phyloP scores from a whole-genome alignment of 1,140 invertebrate species.

The Pseudomyrmex flavicornis region DNA sequence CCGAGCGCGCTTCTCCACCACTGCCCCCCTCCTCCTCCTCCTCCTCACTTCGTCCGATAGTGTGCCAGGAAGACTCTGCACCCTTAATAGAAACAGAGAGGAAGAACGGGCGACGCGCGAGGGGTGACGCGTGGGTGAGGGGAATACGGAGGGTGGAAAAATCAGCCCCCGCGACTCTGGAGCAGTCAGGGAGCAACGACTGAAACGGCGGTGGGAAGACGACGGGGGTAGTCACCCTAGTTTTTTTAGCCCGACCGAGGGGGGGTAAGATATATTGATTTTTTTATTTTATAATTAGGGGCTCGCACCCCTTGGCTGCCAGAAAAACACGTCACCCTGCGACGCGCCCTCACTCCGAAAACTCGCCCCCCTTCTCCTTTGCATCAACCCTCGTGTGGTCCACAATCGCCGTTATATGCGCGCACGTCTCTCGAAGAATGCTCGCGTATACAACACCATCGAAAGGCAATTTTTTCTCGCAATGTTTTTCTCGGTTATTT shows the following conservation, averaged over 20 bases:
- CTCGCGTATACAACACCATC: constrained; percentile 19
- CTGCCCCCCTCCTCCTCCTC: neutral
- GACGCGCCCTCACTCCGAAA: neutral
- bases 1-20: constrained; percentile 28
- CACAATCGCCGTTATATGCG: constrained; percentile 21
- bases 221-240: constrained; percentile 81
- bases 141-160: constrained; percentile 54
- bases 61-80: constrained; percentile 29
- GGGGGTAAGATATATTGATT: constrained; percentile 86
- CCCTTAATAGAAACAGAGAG: constrained; percentile 50
- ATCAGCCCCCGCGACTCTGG: constrained; percentile 75
- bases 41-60: constrained; percentile 2
- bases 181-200: constrained; percentile 74
- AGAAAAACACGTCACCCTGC: constrained; percentile 83
- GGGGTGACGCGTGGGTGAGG: neutral
- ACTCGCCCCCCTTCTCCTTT: neutral
- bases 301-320: constrained; percentile 81
- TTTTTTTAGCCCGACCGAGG: constrained; percentile 78
- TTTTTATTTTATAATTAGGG: constrained; percentile 86
- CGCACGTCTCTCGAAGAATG: neutral
- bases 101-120: constrained; percentile 31
- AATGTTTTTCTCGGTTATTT: neutral
- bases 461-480: neutral
- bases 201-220: constrained; percentile 70
- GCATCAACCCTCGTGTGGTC: constrained; percentile 10